Percentiles rank a stretch among this genome's conserved stretches.
Conservation (phyloP, 2,888 invertebrate species). For the Orgyia antiqua region DNA sequence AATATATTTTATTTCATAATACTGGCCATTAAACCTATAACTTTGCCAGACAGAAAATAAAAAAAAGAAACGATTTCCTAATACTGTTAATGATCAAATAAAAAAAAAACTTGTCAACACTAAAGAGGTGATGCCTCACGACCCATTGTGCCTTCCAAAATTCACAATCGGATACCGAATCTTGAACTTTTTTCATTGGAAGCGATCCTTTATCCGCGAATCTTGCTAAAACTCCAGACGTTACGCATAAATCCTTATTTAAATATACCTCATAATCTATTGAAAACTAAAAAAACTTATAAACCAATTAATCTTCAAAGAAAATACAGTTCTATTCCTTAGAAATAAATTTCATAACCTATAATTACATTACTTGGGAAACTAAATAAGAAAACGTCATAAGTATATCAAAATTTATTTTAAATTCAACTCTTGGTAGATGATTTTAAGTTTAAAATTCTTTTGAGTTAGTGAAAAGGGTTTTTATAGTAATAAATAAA, state of each 20-base stretch:
- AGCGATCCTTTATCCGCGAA: constrained; percentile 66
- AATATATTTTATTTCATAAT: no score
- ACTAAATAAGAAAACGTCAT: constrained; percentile 27
- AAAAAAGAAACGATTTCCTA: constrained; percentile 19
- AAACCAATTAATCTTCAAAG: constrained; percentile 12
- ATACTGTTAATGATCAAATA: constrained; percentile 27
- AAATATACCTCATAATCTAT: constrained; percentile 58
- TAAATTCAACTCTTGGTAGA: constrained; percentile 9
- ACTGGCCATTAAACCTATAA: no score
- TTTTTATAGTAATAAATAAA: constrained; percentile 78
- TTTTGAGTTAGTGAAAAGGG: constrained; percentile 48
- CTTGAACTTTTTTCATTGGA: constrained; percentile 52
- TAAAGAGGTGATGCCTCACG: constrained; percentile 40
- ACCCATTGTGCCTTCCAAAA: constrained; percentile 51
- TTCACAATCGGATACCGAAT: constrained; percentile 46
- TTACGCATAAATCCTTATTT: constrained; percentile 77
- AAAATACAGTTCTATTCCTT: constrained; percentile 27
- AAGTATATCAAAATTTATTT: constrained; percentile 19
- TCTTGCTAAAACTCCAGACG: constrained; percentile 76
- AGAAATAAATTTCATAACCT: constrained; percentile 30
- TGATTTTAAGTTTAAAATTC: neutral
- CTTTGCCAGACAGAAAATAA: constrained; percentile 9
- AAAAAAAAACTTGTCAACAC: constrained; percentile 24
- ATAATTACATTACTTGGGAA: constrained; percentile 17
- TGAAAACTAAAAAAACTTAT: constrained; percentile 31